Conservation (phyloP, 2,113 vertebrate species). For the Tringa solitaria region DNA sequence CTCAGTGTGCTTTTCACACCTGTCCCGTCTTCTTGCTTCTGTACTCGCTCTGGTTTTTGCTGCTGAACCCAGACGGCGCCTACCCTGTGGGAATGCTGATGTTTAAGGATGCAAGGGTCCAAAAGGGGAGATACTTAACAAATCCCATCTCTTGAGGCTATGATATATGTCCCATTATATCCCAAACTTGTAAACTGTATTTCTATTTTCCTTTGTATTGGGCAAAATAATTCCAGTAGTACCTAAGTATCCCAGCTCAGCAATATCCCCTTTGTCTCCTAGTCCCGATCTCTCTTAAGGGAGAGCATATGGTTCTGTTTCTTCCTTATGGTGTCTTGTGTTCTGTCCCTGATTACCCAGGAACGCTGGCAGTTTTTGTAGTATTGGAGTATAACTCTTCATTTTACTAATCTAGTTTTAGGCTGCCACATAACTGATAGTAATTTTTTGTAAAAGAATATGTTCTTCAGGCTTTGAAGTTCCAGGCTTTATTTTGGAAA, state of each 20-base stretch:
- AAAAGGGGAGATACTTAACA: rapidly evolving
- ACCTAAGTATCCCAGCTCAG: neutral
- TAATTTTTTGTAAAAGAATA: neutral
- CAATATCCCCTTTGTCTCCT: constrained; percentile 15
- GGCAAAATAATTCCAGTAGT: neutral
- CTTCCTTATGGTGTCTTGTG: neutral
- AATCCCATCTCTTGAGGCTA: neutral
- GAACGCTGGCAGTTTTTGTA: neutral
- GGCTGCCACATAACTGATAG: neutral
- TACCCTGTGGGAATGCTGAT: neutral
- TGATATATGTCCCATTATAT: too few relatives aligned
- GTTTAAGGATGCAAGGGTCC: rapidly evolving
- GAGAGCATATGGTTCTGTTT: constrained; percentile 4
- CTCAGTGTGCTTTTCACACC: neutral
- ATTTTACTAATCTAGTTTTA: neutral
- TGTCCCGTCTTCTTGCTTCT: neutral
- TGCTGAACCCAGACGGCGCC: neutral
- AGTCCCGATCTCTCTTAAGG: neutral
- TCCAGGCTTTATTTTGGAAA: neutral
- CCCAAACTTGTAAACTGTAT: neutral
- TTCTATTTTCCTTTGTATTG: neutral
- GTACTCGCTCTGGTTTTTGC: rapidly evolving
- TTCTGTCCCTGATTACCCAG: neutral
- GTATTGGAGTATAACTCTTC: neutral
- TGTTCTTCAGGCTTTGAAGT: neutral